Evolutionary conservation across 2,797 vertebrate species (phyloP), one percentile per base, ranked within the genome.

Genomic region (Apogon hyalosoma): DNA sequence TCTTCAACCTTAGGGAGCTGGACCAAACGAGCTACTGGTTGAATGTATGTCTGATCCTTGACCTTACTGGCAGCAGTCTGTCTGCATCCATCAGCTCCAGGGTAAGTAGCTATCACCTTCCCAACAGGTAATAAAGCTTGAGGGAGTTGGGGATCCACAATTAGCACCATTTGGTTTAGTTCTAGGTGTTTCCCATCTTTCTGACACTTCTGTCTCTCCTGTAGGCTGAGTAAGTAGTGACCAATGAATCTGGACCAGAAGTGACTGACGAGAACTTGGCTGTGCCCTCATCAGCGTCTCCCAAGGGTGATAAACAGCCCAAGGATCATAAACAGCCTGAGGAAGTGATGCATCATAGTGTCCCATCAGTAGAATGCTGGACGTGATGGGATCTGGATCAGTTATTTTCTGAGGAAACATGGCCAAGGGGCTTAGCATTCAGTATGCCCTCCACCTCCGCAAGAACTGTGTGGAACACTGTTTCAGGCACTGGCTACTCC

Each of bases 61-160:
- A 77, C 50, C 8, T 54, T 47, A 1, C 63, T 31, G 12, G 47
- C 11, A 1, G 58, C 69, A 3, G 41, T 63, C 12, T 45, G 11
- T 8, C 62, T 14, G 6, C 50, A 24, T n/a, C 65, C 59, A 33
- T 69, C 52, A 1, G 10, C 46, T 62, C 67, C 60, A 41, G 54
- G 50, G 46, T 61, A 55, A 7, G 38, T 66, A 6, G 42, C 31
- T 3, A 39, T 66, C 7, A 76, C 56, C n/a, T 40, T 42, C 2
- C 55, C 63, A 13, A 52, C 52, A 16, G 45, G 67, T 61, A 66
- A 76, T n/a, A 38, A 28, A 0, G 54, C 66, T 14, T 36, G 6
- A 3, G 53, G 66, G 11, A 64, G 54, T 12, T 70, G 54, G 2
- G 53, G 38, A 28, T 69, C 58, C 7, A 67, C 47, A 2, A 67